phyloP scores from a whole-genome alignment of 2,888 invertebrate species.

The Phasia obesa region DNA sequence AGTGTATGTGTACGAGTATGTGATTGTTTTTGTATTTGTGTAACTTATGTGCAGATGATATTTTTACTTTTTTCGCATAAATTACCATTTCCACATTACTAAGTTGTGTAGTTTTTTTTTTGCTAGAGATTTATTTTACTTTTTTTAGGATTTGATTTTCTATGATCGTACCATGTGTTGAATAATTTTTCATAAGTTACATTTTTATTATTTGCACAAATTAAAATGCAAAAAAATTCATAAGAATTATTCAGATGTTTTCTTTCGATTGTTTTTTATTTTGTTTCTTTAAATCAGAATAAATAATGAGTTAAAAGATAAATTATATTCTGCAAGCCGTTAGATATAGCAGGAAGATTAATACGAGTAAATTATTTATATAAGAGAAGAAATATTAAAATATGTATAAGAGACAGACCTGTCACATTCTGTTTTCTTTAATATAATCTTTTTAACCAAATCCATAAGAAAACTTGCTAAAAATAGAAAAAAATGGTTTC shows the following conservation, averaged over 20 bases:
- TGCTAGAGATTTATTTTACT: neutral
- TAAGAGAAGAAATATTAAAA: too few relatives aligned
- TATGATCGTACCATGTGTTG: constrained; percentile 39
- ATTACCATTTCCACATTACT: constrained; percentile 31
- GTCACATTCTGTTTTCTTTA: too few relatives aligned
- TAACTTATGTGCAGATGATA: constrained; percentile 64
- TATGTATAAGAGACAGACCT: too few relatives aligned
- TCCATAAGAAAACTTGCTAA: too few relatives aligned
- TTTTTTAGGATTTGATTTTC: neutral
- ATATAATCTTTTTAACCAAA: too few relatives aligned
- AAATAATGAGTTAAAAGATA: constrained; percentile 22
- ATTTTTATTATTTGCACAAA: constrained; percentile 67
- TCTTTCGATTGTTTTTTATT: neutral
- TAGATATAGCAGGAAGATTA: too few relatives aligned
- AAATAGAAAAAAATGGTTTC: too few relatives aligned
- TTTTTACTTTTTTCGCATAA: constrained; percentile 62
- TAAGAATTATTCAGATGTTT: constrained; percentile 55
- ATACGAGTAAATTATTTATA: too few relatives aligned
- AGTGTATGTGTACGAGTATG: too few relatives aligned
- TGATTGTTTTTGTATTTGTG: constrained; percentile 29
- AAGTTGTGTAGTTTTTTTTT: constrained; percentile 25
- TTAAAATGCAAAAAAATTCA: constrained; percentile 65
- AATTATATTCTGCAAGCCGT: neutral
- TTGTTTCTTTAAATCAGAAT: constrained; percentile 22
- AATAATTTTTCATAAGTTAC: constrained; percentile 66